Evolutionary conservation across 1,140 invertebrate species (phyloP).

Genomic region (Diachasma alloeum): DNA sequence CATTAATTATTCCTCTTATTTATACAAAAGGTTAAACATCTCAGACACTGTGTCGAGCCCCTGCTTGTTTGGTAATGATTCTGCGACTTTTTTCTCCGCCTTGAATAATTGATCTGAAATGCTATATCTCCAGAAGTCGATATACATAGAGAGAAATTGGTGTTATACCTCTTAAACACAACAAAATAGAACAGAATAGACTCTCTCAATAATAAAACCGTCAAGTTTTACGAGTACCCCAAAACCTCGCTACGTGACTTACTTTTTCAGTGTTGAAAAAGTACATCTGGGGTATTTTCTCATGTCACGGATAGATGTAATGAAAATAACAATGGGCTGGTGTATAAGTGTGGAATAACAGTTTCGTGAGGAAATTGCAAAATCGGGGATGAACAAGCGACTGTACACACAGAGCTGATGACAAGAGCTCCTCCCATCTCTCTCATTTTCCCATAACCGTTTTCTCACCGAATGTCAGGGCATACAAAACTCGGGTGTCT

Average conservation of each 20-base stretch:
- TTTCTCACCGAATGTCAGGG: neutral
- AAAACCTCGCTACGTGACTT: neutral
- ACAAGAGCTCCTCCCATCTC: conserved; percentile 4
- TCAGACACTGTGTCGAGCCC: no score
- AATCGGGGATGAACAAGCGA: conserved; percentile 25
- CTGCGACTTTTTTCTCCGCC: no score
- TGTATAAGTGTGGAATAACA: conserved; percentile 26
- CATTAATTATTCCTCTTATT: no score
- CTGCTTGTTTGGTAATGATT: no score
- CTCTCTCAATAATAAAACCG: neutral
- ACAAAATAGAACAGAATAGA: neutral
- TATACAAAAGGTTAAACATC: no score
- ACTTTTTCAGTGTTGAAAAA: neutral
- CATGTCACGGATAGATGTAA: conserved; percentile 18
- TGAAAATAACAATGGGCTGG: conserved; percentile 23
- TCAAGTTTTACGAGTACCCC: neutral
- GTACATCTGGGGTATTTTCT: conserved; percentile 11
- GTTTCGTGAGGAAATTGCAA: conserved; percentile 29
- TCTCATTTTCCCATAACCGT: neutral
- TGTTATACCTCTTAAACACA: neutral
- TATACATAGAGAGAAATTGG: neutral
- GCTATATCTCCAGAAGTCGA: no score
- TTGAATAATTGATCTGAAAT: no score
- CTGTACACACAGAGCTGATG: neutral
- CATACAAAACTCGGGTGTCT: neutral